These are phyloP conservation scores for Thalassoma bifasciatum DNA, from an alignment of 2,113 vertebrate genomes.

Conservation along the genomic window DNA sequence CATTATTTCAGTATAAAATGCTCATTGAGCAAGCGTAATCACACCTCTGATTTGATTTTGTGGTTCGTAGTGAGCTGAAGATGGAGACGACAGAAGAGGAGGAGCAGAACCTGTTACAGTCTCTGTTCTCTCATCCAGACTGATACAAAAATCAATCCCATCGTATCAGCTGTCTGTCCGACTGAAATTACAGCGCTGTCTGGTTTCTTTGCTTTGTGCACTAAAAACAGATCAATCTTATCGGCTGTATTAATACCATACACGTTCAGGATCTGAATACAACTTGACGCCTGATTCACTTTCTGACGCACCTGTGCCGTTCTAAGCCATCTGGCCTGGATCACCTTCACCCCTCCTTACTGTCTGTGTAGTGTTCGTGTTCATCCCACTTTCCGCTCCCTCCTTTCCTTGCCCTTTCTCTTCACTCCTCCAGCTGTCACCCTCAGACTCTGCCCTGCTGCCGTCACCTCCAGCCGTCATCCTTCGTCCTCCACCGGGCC, in stretches of 20 bases:
- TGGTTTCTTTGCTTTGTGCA: slow-evolving; percentile 28
- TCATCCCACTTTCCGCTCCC: slow-evolving; percentile 14
- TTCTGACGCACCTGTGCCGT: slow-evolving; percentile 3
- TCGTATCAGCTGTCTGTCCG: slow-evolving; percentile 27
- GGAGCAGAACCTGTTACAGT: neutral
- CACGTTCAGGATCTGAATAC: slow-evolving; percentile 24
- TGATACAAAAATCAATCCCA: slow-evolving; percentile 27
- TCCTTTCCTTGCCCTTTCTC: slow-evolving; percentile 35
- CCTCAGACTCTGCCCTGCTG: slow-evolving; percentile 13
- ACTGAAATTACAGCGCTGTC: slow-evolving; percentile 40
- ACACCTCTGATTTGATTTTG: too few species aligned
- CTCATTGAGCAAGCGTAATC: too few species aligned
- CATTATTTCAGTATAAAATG: too few species aligned
- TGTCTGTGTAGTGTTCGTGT: slow-evolving; percentile 5
- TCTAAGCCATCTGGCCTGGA: slow-evolving; percentile 43
- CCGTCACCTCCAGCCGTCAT: neutral
- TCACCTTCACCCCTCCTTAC: slow-evolving; percentile 48
- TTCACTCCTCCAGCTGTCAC: slow-evolving; percentile 52
- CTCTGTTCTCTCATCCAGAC: neutral
- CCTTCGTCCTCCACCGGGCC: slow-evolving; percentile 37
- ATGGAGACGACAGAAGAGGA: neutral
- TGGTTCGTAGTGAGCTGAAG: neutral
- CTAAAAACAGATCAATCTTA: slow-evolving; percentile 44
- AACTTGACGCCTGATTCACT: neutral
- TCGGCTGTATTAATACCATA: slow-evolving; percentile 10